These are phyloP conservation scores for Scomberomorus guttatus DNA, from an alignment of 2,797 vertebrate genomes.

Conservation along the genomic window DNA sequence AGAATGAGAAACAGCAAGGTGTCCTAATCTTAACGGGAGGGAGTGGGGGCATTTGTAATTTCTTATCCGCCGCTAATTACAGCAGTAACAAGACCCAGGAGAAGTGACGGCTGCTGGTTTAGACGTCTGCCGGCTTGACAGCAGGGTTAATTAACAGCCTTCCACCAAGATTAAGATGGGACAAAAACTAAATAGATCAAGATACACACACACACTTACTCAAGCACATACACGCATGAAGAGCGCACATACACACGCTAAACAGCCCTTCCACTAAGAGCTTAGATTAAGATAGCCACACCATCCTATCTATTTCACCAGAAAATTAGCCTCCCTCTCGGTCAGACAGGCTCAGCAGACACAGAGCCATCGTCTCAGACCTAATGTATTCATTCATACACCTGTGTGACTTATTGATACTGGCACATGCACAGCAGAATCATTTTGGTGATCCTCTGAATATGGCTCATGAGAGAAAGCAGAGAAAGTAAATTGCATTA, in stretches of 20 bases:
- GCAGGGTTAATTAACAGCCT: conserved; percentile 86
- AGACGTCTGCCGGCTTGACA: conserved; percentile 80
- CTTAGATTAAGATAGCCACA: conserved; percentile 64
- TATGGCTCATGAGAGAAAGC: conserved; percentile 57
- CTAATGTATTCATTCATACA: conserved; percentile 61
- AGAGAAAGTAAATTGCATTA: conserved; percentile 58
- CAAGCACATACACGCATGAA: conserved; percentile 8
- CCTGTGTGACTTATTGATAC: conserved; percentile 70
- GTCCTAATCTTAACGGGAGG: conserved; percentile 66
- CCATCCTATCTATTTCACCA: conserved; percentile 61
- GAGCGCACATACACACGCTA: conserved; percentile 9
- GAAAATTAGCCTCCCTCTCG: conserved; percentile 60
- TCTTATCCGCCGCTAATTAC: conserved; percentile 79
- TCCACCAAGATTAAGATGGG: conserved; percentile 84
- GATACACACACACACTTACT: conserved; percentile 23
- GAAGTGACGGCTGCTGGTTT: conserved; percentile 81
- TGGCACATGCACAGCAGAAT: conserved; percentile 57
- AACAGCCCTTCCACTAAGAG: conserved; percentile 55
- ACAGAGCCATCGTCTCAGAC: conserved; percentile 26
- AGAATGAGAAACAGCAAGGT: conserved; percentile 71
- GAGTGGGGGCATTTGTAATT: conserved; percentile 75
- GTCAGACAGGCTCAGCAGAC: conserved; percentile 47
- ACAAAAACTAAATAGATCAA: conserved; percentile 76
- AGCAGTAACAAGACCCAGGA: conserved; percentile 79
- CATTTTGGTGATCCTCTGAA: conserved; percentile 60